These are phyloP conservation scores for Chrysotoxum bicinctum DNA, from an alignment of 2,888 invertebrate species.

Conservation along the genomic window DNA sequence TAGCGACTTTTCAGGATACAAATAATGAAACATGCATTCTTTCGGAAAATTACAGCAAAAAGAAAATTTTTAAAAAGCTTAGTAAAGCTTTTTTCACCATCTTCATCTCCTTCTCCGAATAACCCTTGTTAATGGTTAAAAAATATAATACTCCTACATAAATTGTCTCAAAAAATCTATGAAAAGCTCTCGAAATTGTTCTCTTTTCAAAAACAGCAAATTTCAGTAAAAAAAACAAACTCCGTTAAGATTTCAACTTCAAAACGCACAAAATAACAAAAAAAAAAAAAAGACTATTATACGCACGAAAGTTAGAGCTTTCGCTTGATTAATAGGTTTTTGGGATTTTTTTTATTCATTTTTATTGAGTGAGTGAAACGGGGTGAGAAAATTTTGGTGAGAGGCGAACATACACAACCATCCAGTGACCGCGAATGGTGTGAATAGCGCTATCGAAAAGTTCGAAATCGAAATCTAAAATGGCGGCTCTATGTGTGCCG, in stretches of 20 bases:
- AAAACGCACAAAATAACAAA: slow-evolving; percentile 19
- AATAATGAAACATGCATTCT: slow-evolving; percentile 73
- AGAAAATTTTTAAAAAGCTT: slow-evolving; percentile 68
- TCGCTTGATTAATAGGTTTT: slow-evolving; percentile 51
- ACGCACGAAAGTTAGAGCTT: slow-evolving; percentile 36
- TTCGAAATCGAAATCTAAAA: slow-evolving; percentile 71
- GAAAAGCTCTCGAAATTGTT: slow-evolving; percentile 48
- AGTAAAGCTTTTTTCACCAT: slow-evolving; percentile 23
- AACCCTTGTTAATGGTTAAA: slow-evolving; percentile 44
- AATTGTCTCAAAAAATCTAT: slow-evolving; percentile 61
- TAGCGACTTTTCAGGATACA: slow-evolving; percentile 46
- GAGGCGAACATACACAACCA: slow-evolving; percentile 22
- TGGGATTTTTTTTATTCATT: neutral
- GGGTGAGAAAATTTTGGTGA: slow-evolving; percentile 29
- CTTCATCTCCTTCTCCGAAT: slow-evolving; percentile 37
- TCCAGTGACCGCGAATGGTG: slow-evolving; percentile 70
- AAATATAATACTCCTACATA: slow-evolving; percentile 53
- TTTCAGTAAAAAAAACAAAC: neutral
- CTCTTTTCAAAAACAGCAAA: slow-evolving; percentile 30
- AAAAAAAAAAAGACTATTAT: slow-evolving; percentile 19
- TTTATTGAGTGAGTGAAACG: slow-evolving; percentile 32
- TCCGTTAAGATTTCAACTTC: neutral
- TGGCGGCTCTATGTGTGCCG: slow-evolving; percentile 61
- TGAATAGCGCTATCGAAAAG: slow-evolving; percentile 49
- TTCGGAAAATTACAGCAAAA: slow-evolving; percentile 72